These are phyloP conservation scores for Myanophis thanlyinensis DNA, from an alignment of 2,113 vertebrate genomes.

Conservation along the genomic window DNA sequence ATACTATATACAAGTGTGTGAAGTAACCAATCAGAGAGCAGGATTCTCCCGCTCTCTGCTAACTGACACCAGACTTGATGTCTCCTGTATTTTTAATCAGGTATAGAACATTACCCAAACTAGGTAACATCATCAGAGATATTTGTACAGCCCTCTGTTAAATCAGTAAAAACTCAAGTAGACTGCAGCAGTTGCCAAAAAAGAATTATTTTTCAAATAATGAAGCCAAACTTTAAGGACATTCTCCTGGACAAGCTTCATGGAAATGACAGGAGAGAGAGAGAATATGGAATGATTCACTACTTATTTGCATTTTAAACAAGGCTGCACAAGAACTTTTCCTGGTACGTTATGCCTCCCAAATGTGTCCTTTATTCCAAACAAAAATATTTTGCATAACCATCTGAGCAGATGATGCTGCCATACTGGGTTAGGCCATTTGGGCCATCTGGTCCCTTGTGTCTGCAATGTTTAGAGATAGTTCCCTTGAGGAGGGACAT, in stretches of 20 bases:
- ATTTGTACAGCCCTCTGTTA: constrained; percentile 20
- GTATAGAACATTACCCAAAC: background rate
- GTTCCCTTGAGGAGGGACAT: background rate
- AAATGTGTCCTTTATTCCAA: background rate
- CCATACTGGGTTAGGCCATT: background rate
- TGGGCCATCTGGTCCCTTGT: background rate
- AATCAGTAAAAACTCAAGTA: constrained; percentile 23
- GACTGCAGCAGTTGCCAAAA: constrained; percentile 35
- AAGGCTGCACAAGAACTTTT: background rate
- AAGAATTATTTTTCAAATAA: constrained; percentile 50
- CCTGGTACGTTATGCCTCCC: background rate
- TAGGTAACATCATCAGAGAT: background rate
- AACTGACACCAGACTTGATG: too few relatives aligned
- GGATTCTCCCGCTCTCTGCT: too few relatives aligned
- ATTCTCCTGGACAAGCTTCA: background rate
- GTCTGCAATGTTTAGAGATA: background rate
- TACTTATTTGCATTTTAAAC: background rate
- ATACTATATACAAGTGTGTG: too few relatives aligned
- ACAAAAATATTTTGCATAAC: background rate
- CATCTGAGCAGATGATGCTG: too few relatives aligned
- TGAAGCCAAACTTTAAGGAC: background rate
- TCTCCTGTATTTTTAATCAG: too few relatives aligned
- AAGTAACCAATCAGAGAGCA: too few relatives aligned
- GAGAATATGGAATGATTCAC: background rate
- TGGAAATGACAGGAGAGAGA: background rate